Evolutionary conservation across 2,888 invertebrate genomes (phyloP).

Genomic region (Troides aeacus): DNA sequence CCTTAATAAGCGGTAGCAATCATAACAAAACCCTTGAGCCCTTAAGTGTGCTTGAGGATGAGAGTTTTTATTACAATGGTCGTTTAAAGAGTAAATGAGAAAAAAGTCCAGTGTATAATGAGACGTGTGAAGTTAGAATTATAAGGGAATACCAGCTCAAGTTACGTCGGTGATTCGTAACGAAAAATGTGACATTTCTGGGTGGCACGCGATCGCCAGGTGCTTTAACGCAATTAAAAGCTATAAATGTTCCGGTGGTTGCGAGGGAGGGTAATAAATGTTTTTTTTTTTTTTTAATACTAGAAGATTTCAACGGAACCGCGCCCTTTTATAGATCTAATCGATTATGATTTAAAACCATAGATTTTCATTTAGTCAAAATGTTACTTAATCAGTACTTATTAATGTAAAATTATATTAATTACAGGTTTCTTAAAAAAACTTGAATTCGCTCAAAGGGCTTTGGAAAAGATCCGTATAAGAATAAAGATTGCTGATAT

Average conservation of each 20-base stretch:
- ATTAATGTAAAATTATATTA: too few species aligned
- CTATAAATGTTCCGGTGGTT: constrained; percentile 34
- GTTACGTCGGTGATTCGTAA: constrained; percentile 38
- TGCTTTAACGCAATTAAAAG: constrained; percentile 48
- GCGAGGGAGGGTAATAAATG: constrained; percentile 29
- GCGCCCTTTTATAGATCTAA: constrained; percentile 12
- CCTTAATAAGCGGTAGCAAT: constrained; percentile 15
- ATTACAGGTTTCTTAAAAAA: too few species aligned
- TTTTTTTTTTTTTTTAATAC: constrained; percentile 26
- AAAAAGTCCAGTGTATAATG: constrained; percentile 10
- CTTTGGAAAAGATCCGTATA: too few species aligned
- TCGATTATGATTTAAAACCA: background rate
- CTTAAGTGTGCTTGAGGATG: background rate
- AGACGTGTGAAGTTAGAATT: background rate
- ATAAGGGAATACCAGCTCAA: background rate
- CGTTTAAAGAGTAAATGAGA: background rate
- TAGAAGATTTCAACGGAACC: constrained; percentile 18
- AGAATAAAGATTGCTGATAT: too few species aligned
- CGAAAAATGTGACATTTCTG: constrained; percentile 60
- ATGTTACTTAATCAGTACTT: too few species aligned
- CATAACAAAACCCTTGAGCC: constrained; percentile 16
- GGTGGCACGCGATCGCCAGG: constrained; percentile 56
- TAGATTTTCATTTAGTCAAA: too few species aligned
- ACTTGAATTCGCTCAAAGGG: too few species aligned
- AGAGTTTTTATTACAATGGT: constrained; percentile 21